A percentile compares a stretch with the other conserved stretches of the same genome.
These are phyloP conservation scores for Odontocolon sp. DNA, from an alignment of 2,888 invertebrate species.

Conservation along the genomic window DNA sequence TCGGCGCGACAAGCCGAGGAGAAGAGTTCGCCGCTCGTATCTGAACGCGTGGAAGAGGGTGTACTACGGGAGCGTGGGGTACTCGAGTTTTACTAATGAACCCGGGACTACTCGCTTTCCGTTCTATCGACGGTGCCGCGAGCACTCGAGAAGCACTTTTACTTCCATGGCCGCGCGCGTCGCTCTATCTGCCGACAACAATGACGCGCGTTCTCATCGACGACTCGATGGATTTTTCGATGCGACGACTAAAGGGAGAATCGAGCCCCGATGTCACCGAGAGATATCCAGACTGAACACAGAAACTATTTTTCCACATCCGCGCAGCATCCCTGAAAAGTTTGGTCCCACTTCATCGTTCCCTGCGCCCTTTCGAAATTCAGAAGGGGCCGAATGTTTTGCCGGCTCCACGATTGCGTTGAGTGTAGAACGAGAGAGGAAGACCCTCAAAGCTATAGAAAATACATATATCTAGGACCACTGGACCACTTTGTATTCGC, in stretches of 20 bases:
- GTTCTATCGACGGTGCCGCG: conserved; percentile 36
- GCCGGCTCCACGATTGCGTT: conserved; percentile 23
- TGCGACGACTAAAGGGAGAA: conserved; percentile 36
- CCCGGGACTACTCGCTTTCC: conserved; percentile 47
- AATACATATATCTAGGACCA: no score
- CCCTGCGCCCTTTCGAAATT: conserved; percentile 30
- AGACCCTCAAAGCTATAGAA: background rate
- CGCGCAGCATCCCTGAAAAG: conserved; percentile 16
- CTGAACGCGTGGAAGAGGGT: conserved; percentile 53
- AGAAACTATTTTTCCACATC: conserved; percentile 14
- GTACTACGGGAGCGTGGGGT: conserved; percentile 61
- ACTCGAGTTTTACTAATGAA: conserved; percentile 67
- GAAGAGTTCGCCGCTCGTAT: background rate
- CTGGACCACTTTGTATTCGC: no score
- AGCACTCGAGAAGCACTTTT: conserved; percentile 76
- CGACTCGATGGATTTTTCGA: conserved; percentile 39
- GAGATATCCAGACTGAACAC: conserved; percentile 12
- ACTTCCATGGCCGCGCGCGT: conserved; percentile 67
- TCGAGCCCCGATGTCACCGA: no score
- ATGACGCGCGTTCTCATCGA: conserved; percentile 39
- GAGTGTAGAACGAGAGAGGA: background rate
- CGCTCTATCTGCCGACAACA: conserved; percentile 52
- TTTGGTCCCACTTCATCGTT: background rate
- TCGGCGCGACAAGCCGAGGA: conserved; percentile 9
- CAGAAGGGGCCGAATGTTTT: conserved; percentile 34